phyloP scores from a whole-genome alignment of 2,888 invertebrate genomes.

The Orthosia incerta region DNA sequence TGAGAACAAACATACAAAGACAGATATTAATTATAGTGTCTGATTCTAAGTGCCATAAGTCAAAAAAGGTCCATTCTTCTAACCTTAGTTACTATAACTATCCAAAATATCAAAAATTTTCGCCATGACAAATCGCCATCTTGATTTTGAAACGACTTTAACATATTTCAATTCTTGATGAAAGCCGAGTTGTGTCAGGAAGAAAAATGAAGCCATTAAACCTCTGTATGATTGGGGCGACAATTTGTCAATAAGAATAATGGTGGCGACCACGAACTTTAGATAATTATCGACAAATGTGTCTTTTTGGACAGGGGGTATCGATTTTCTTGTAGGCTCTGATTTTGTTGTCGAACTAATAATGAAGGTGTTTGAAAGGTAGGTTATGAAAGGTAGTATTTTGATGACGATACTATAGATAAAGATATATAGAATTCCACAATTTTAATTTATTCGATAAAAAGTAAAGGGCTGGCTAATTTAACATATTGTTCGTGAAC shows the following conservation, averaged over 20 bases:
- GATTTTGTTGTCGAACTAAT: conserved; percentile 32
- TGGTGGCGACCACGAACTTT: conserved; percentile 62
- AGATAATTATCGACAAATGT: conserved; percentile 61
- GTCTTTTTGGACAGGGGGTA: conserved; percentile 36
- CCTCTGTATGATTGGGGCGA: conserved; percentile 66
- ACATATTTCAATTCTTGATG: conserved; percentile 52
- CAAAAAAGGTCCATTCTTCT: background rate
- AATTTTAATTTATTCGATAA: too few species aligned
- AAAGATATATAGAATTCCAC: too few species aligned
- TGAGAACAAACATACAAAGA: too few species aligned
- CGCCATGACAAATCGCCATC: conserved; percentile 16
- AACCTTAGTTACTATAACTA: conserved; percentile 1
- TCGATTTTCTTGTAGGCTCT: conserved; percentile 42
- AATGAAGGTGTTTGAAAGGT: conserved; percentile 2
- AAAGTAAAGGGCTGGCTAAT: too few species aligned
- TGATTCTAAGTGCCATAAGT: background rate
- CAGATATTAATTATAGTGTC: too few species aligned
- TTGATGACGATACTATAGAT: background rate
- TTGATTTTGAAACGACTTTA: conserved; percentile 38
- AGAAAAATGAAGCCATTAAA: conserved; percentile 68
- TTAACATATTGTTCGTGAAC: too few species aligned
- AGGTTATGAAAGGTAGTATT: background rate
- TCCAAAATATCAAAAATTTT: conserved; percentile 18
- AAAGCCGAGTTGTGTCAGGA: conserved; percentile 46
- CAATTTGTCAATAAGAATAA: conserved; percentile 74